Base-by-base conservation (phyloP, 2,888 invertebrate genomes). In the Leucophora obtusa region DNA sequence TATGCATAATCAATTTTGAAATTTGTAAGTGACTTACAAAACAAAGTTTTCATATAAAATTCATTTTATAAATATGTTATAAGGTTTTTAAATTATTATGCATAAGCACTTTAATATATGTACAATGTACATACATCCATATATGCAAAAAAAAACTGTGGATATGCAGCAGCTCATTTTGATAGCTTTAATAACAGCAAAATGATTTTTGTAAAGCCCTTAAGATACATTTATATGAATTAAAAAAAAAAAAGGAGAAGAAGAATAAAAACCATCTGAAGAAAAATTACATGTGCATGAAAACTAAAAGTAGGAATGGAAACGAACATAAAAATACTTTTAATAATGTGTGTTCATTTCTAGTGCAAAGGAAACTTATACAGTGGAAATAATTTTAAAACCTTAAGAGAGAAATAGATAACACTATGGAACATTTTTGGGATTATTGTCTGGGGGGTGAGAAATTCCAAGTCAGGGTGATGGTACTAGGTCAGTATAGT, bases 131-230 rank as follows among this genome's bases (percentile, higher is more conserved):
- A 6, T 28, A 3, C 28, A 28, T 28, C 2, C 5, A 28, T 28
- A 21, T 6, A 47, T 33, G 11, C 1, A 58, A 11, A 43, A 8
- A 35, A n/a, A 59, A 51, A 33, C 14, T 21, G 21, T 35, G 14
- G 47, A 28, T 58, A 51, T 54, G 59, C 58, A 63, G 21, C 53
- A 74, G 69, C 73, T 50, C 47, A 70, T 60, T 69, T 79, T 59
- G 33, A 66, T 70, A 35, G 79, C 69, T 73, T 73, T 70, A 79
- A 74, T 70, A 79, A 79, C 60, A 66, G 62, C 58, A 75, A 75
- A 75, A 80, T 75, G 68, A 72, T 71, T 80, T 80, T 75, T 75
- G 56, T 63, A 75, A 75, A 75, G 63, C 68, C 66, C 75, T 75
- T 68, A 80, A 80, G 63, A 72, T 68, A 72, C 62, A 68, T 75